Evolutionary conservation across 2,113 vertebrate species (phyloP).

Genomic region (Xyrauchen texanus): DNA sequence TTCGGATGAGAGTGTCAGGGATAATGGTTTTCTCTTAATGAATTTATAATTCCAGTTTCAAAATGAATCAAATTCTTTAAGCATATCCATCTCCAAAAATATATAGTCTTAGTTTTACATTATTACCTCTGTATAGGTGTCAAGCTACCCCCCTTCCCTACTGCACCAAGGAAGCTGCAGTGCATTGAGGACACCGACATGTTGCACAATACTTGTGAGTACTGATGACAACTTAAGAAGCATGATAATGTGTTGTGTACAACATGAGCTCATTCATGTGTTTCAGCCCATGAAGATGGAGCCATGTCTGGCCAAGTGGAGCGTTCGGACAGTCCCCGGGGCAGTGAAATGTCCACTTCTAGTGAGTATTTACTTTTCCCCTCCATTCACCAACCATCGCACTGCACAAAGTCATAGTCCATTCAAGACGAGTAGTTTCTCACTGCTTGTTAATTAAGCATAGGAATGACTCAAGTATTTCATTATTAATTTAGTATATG

Average conservation of each 20-base stretch:
- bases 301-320: background rate
- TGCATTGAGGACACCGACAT: conserved; percentile 9
- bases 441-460: too few relatives aligned
- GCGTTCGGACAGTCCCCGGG: background rate
- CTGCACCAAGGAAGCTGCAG: conserved; percentile 28
- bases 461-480: too few relatives aligned
- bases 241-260: background rate
- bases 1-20: background rate
- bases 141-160: conserved; percentile 16
- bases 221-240: background rate
- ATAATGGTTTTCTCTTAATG: background rate
- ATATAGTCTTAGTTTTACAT: background rate
- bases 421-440: too few relatives aligned
- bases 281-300: background rate
- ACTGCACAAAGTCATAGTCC: too few relatives aligned
- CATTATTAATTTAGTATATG: too few relatives aligned
- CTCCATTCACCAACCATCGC: background rate
- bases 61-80: background rate
- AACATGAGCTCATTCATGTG: background rate
- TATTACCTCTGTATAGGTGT: background rate
- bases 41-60: conserved; percentile 14
- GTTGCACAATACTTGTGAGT: conserved; percentile 28
- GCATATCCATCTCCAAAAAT: background rate
- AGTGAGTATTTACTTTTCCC: conserved; percentile 3
- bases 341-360: background rate